Conservation (phyloP, 1,140 invertebrate species). For the Listronotus bonariensis region DNA sequence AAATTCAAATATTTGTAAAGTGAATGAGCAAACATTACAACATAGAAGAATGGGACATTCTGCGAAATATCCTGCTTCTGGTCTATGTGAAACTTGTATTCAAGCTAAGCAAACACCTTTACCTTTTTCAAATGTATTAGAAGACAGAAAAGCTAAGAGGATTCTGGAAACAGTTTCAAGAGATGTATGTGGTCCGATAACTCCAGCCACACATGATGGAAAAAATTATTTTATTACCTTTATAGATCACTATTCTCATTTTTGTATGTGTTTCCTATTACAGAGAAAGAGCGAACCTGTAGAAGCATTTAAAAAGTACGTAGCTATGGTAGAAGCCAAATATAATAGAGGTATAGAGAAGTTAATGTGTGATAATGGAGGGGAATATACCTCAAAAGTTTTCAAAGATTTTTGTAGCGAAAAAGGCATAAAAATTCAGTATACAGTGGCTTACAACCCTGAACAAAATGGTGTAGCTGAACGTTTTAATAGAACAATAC, state of each 20-base stretch:
- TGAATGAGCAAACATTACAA: conserved; percentile 11
- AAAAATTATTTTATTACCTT: conserved; percentile 54
- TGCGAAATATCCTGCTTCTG: conserved; percentile 1
- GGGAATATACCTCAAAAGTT: conserved; percentile 46
- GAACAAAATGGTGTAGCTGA: conserved; percentile 56
- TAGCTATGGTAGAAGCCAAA: conserved; percentile 44
- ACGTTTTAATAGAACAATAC: conserved; percentile 54
- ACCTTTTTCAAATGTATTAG: conserved; percentile 29
- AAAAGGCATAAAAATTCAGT: conserved; percentile 40
- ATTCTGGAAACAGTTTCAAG: conserved; percentile 50
- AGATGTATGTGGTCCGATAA: conserved; percentile 54
- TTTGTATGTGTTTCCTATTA: conserved; percentile 49
- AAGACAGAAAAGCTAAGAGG: conserved; percentile 25
- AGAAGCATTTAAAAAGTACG: conserved; percentile 47
- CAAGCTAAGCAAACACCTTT: conserved; percentile 29
- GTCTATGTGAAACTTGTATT: conserved; percentile 37
- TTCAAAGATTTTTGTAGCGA: conserved; percentile 40
- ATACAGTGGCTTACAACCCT: conserved; percentile 50
- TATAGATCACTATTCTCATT: conserved; percentile 55
- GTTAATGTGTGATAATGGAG: conserved; percentile 42
- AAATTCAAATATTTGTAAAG: conserved; percentile 12
- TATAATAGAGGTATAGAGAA: conserved; percentile 47
- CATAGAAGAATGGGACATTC: conserved; percentile 33
- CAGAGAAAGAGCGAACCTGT: conserved; percentile 48
- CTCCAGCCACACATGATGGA: conserved; percentile 41